Base-by-base conservation (phyloP, 2,797 vertebrate genomes). In the Syngnathus acus region DNA sequence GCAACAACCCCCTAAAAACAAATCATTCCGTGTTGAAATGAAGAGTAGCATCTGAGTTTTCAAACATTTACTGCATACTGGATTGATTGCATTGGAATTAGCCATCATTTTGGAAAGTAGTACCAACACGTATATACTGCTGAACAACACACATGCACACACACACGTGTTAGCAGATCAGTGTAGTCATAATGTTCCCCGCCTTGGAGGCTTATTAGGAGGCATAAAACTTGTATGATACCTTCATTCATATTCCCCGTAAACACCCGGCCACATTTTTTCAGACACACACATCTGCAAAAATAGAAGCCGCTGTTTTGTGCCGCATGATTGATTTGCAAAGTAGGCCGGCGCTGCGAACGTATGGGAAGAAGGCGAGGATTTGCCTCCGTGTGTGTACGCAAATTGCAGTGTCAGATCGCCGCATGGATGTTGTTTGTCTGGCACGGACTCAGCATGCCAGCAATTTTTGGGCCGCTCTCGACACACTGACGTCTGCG, bases 201-300 rank as follows among this genome's bases (percentile, higher is more conserved):
- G 84, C 87, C 88, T 89, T 83, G 72, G 88, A 86, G 89, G 85
- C 89, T 90, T 90, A 90, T 90, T 90, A 91, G 84, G 83, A 87
- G 81, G 82, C 82, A 92, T 90, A 89, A 92, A 91, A 90, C 7
- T 87, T 78, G 82, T 84, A 89, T 82, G 87, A 84, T 80, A 85
- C 89, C 86, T 84, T 87, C 87, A 89, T 90, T 91, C 89, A 90
- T 87, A 85, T 88, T 90, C 84, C 83, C 85, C 80, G 82, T 85
- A 83, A 89, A 87, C 79, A 82, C 77, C 72, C 81, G 71, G 79
- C 77, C 80, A 78, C 80, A 48, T 71, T 55, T 69, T 61, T 69
- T 65, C 68, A 70, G 72, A 68, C 68, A 83, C 78, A 78, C 75
- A 72, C 79, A 77, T 78, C 81, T 80, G 81, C 80, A 72, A 79